Percentiles rank a stretch among this genome's conserved stretches.
phyloP scores from a whole-genome alignment of 1,140 invertebrate species.

The Branchinecta lindahli region DNA sequence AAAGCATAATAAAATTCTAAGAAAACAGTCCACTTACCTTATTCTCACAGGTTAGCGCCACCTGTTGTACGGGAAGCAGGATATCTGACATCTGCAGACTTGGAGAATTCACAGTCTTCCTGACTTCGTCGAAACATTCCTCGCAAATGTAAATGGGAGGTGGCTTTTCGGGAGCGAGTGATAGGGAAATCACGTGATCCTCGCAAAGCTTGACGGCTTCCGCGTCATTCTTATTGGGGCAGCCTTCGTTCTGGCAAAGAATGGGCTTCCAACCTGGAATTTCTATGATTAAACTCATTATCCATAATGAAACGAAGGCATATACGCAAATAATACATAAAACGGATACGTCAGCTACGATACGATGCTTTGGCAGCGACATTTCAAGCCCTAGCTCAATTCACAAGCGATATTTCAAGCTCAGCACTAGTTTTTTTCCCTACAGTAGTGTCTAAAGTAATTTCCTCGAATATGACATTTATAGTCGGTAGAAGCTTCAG shows the following conservation, averaged over 20 bases:
- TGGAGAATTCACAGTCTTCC: slow-evolving; percentile 38
- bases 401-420: too few species aligned
- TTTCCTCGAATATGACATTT: too few species aligned
- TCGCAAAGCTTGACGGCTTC: slow-evolving; percentile 83
- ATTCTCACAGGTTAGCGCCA: slow-evolving; percentile 88
- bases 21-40: slow-evolving; percentile 47
- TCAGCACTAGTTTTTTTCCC: too few species aligned
- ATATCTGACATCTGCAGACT: slow-evolving; percentile 59
- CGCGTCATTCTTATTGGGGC: slow-evolving; percentile 56
- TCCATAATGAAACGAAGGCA: too few species aligned
- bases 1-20: too few species aligned
- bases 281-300: not conserved
- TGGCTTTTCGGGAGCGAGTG: slow-evolving; percentile 57
- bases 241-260: slow-evolving; percentile 63
- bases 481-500: too few species aligned
- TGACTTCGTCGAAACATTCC: slow-evolving; percentile 83
- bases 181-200: slow-evolving; percentile 68
- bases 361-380: too few species aligned
- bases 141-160: slow-evolving; percentile 91
- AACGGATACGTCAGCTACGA: too few species aligned
- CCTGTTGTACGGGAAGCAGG: slow-evolving; percentile 82
- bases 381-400: too few species aligned
- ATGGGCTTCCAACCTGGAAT: slow-evolving; percentile 34
- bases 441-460: too few species aligned
- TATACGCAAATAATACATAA: too few species aligned